Evolutionary conservation across 2,888 invertebrate species (phyloP), one percentile per base, ranked within the genome.

Genomic region (Caenorhabditis sinica): DNA sequence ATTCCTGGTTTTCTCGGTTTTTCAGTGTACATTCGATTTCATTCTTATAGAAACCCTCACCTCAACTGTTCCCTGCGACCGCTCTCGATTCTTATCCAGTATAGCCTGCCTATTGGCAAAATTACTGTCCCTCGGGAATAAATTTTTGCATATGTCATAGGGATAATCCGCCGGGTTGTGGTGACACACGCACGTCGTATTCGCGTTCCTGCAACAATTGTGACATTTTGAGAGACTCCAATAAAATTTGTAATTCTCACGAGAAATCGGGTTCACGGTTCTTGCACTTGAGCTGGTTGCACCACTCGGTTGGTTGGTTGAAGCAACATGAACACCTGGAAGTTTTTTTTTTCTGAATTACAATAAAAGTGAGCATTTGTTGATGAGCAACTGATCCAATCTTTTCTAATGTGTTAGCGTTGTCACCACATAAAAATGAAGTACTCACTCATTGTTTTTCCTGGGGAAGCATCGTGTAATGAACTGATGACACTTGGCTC

Each of bases 291-390:
- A 92, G 53, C 23, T 91, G 90, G 58, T 89, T 84, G 63, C 92
- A 92, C 79, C 86, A 88, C 33, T 88, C 86, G 43, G 82, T 88
- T 0, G 90, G 90, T 66, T 92, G 92, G 63, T 90, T 90, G 85
- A 92, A 90, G 72, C 91, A 91, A 68, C 91, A 92, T 8, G 87
- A 79, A 71, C 92, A 92, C 40, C 90, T 90, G 68, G 82, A 86
- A 77, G 23, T 9, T 43, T 23, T 30, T n/a, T n/a, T n/a, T n/a
- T n/a, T n/a, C n/a, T n/a, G n/a, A n/a, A n/a, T n/a, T n/a, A n/a
- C n/a, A n/a, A n/a, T n/a, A n/a, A n/a, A n/a, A n/a, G n/a, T n/a
- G n/a, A n/a, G n/a, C n/a, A n/a, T n/a, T n/a, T 66, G 51, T 23
- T 4, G 40, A 43, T 9, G 30, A 5, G 8, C 33, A 23, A n/a